Conservation (phyloP, 2,888 invertebrate species). For the Autographa pulchrina region DNA sequence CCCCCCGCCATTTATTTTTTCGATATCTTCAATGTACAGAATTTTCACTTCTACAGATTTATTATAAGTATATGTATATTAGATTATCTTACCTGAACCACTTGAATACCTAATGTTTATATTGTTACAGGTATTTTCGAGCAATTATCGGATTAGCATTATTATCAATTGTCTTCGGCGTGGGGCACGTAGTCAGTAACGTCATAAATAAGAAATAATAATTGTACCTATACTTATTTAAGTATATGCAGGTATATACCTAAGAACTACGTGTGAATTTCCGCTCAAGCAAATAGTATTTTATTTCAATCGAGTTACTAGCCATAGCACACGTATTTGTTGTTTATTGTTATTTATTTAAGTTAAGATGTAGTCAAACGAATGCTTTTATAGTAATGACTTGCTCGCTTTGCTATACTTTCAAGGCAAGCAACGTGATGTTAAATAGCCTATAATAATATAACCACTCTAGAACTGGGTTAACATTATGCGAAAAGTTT, state of each 20-base stretch:
- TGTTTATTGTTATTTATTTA: neutral
- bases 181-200: constrained; percentile 69
- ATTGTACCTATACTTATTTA: neutral
- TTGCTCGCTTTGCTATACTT: too few species aligned
- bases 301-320: neutral
- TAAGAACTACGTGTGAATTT: neutral
- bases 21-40: too few species aligned
- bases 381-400: neutral
- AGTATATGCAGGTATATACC: neutral
- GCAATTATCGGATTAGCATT: constrained; percentile 73
- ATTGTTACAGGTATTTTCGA: constrained; percentile 82
- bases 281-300: constrained; percentile 7
- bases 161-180: constrained; percentile 72
- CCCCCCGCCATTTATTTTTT: too few species aligned
- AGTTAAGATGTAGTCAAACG: neutral
- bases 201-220: constrained; percentile 51
- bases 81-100: neutral
- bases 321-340: neutral
- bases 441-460: too few species aligned
- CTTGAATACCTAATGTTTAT: constrained; percentile 9
- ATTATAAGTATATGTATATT: too few species aligned
- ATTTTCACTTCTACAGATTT: too few species aligned
- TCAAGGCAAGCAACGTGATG: too few species aligned
- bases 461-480: too few species aligned
- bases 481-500: too few species aligned